Conservation (phyloP, 2,797 vertebrate species). For the Monodelphis domestica region DNA sequence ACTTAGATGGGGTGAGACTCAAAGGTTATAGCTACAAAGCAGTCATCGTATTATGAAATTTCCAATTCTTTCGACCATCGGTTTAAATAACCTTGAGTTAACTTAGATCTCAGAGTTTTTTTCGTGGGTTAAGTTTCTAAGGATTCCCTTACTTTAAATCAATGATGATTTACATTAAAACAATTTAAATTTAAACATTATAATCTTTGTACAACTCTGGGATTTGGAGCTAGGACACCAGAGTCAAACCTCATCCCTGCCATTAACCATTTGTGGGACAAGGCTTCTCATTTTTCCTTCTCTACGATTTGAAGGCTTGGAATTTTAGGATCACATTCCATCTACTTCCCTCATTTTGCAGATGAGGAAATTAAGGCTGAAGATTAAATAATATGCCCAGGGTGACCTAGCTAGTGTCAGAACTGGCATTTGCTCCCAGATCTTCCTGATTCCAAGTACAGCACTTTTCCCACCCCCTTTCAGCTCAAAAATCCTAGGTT, state of each 20-base stretch:
- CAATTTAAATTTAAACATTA: too few species aligned
- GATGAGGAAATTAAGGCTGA: neutral
- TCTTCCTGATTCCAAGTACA: neutral
- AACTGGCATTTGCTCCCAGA: neutral
- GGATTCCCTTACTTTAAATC: neutral
- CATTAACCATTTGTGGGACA: neutral
- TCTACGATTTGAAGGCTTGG: neutral
- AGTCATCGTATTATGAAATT: neutral
- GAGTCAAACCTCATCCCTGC: neutral
- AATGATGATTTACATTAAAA: neutral
- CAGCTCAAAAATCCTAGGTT: neutral
- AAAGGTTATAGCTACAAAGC: neutral
- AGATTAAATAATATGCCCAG: neutral
- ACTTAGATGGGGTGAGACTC: neutral
- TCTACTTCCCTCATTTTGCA: neutral
- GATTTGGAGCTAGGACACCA: too few species aligned
- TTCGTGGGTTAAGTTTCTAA: too few species aligned
- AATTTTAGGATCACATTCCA: neutral
- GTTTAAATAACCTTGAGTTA: neutral
- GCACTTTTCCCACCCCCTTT: neutral
- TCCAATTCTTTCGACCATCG: neutral
- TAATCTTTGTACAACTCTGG: neutral
- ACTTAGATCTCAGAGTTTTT: neutral
- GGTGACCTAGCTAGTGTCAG: neutral
- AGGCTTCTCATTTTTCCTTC: neutral